Percentiles rank a stretch among this genome's conserved stretches.
These are phyloP conservation scores for Mamestra configurata DNA, from an alignment of 1,140 invertebrate genomes.

Conservation along the genomic window DNA sequence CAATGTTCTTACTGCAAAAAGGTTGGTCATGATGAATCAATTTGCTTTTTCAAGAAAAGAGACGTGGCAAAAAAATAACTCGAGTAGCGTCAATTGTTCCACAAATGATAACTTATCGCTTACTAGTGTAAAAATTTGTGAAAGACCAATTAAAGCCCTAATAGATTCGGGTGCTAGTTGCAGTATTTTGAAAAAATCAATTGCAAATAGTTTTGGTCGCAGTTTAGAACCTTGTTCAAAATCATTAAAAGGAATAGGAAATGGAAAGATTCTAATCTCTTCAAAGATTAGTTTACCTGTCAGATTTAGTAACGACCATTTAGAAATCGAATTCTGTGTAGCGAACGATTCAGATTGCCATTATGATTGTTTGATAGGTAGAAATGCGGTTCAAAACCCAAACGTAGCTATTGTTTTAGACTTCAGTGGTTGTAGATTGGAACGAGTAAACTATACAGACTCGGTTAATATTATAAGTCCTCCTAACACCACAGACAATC, in stretches of 20 bases:
- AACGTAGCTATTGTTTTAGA: conserved; percentile 15
- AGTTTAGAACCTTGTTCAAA: neutral
- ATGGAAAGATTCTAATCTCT: neutral
- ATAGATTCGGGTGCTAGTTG: conserved; percentile 14
- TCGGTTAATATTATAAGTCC: neutral
- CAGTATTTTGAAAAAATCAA: neutral
- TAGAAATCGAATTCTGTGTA: conserved; percentile 4
- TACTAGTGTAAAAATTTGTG: conserved; percentile 1
- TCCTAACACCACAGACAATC: neutral
- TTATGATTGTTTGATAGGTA: conserved; percentile 17
- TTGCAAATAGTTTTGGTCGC: conserved; percentile 20
- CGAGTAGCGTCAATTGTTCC: conserved; percentile 13
- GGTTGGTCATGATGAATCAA: neutral
- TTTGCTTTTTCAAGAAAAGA: conserved; percentile 16
- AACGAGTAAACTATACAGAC: neutral
- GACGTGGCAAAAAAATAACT: neutral
- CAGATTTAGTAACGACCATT: too few species aligned
- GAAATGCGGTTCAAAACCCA: neutral
- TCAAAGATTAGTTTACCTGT: conserved; percentile 12
- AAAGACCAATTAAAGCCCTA: neutral
- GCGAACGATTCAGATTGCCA: conserved; percentile 2
- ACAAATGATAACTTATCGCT: conserved; percentile 4
- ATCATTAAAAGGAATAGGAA: conserved; percentile 15
- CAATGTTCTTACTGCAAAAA: conserved; percentile 23
- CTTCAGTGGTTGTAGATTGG: neutral